Evolutionary conservation across 35 echinoderm and acorn worm species (phyloP), one percentile per base, ranked within the genome.

Genomic region (Lytechinus variegatus): DNA sequence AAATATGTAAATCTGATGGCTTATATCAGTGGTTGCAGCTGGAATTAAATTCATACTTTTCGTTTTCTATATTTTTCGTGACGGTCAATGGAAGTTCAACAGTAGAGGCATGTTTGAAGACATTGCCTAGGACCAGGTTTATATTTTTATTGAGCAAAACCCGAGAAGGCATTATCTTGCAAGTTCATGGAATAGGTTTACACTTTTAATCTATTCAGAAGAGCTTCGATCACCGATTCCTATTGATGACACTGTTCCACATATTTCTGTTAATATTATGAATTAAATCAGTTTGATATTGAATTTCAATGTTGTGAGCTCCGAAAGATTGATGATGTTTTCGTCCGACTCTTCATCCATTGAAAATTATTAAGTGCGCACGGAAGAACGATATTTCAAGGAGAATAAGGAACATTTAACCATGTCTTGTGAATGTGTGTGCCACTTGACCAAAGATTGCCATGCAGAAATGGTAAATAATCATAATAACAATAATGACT

Each of bases 381-480:
- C 66, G 66, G 66, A 90, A 90, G 88, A 16, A 90, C 88, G 52
- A 13, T 33, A 54, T 90, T 90, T 52, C 13, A 44, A 44, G n/a
- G 52, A 90, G 29, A 90, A 7, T 51, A 52, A 8, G 88, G 29
- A 90, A 33, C 10, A 44, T 51, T n/a, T 27, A 54, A 93, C 55
- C 52, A 93, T 93, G 92, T 93, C n/a, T 57, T 93, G 92, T 57
- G 92, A 93, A 6, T 93, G 92, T 93, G 92, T 93, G 55, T 93
- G 92, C 92, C 52, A 55, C 27, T 54, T 55, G n/a, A 57, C 52
- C 92, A 93, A 55, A 57, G 55, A 57, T 12, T 55, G 53, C 9
- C 13, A 19, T 24, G 9, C 92, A 10, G 88, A 93, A 27, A 27
- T 93, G 52, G 53, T 54, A 9, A 12, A 90, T 44, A 90, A 33